Evolutionary conservation across 1,140 invertebrate genomes (phyloP), one percentile per base, ranked within the genome.

Genomic region (Heliconius himera): DNA sequence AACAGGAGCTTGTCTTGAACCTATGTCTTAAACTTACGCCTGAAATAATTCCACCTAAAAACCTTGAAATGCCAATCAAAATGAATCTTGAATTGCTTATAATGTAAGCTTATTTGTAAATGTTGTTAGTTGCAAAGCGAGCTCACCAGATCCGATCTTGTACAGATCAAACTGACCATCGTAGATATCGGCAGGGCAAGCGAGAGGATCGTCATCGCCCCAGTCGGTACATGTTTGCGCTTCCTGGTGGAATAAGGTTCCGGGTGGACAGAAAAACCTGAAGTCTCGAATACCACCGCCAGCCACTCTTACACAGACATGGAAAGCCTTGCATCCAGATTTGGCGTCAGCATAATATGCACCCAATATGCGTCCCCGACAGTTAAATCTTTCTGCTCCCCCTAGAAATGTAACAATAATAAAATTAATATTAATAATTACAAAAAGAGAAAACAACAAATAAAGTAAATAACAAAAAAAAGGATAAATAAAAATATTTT

Each of bases 281-380:
- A 96, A 97, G 95, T 98, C 97, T 91, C 97, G 96, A 60, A 97
- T 96, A 82, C 96, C 96, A 76, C 96, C 95, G 78, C 97, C 97
- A 20, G 97, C 96, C 36, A 98, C 97, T 88, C 97, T 97, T 33
- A 98, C 97, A 90, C 98, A 98, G 72, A 98, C 97, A 89, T 98
- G 98, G 93, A 98, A 98, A 95, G 98, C 97, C 94, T 98, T 98
- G 94, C 98, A 99, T 87, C 98, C 97, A 1, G 98, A 97, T 91
- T 98, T 98, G 1, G 97, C 96, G 94, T 99, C 98, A 18, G 98
- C 98, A 90, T 99, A 99, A 93, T 98, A 99, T 66, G 98, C 97
- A 80, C 98, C 98, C 29, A 98, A 95, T 84, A 98, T 97, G 93
- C 98, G 98, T 85, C 97, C 97, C 80, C 96, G 95, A 93, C 98